Conservation (phyloP, 1,140 invertebrate species). For the Trichomalopsis sarcophagae region DNA sequence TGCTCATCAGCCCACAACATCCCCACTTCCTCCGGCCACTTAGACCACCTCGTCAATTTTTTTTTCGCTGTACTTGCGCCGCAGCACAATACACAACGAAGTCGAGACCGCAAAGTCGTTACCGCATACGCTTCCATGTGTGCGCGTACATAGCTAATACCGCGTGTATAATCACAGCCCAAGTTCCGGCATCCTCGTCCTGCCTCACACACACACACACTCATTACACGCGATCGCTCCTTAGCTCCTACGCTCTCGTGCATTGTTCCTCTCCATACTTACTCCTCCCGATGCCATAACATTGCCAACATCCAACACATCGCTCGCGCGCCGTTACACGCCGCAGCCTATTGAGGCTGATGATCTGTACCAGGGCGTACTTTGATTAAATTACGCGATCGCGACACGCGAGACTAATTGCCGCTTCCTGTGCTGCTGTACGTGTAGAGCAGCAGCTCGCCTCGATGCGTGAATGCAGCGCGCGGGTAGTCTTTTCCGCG, state of each 20-base stretch:
- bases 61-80: background rate
- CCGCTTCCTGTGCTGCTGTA: constrained; percentile 12
- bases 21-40: no score
- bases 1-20: no score
- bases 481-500: background rate
- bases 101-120: background rate
- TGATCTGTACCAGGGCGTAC: constrained; percentile 16
- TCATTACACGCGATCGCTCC: background rate
- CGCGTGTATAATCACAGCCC: background rate
- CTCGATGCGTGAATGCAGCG: no score
- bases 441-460: background rate
- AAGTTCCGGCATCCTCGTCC: background rate
- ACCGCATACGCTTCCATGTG: background rate
- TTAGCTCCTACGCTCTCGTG: background rate
- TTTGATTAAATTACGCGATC: constrained; percentile 49
- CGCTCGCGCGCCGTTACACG: background rate
- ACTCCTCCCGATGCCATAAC: no score
- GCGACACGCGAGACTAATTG: constrained; percentile 52
- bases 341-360: constrained; percentile 19
- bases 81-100: background rate
- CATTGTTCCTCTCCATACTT: background rate
- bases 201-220: background rate
- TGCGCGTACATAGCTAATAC: background rate
- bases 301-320: no score
- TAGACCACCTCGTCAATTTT: background rate